Evolutionary conservation across 1,140 invertebrate species (phyloP).

Genomic region (Zaprionus inermis): DNA sequence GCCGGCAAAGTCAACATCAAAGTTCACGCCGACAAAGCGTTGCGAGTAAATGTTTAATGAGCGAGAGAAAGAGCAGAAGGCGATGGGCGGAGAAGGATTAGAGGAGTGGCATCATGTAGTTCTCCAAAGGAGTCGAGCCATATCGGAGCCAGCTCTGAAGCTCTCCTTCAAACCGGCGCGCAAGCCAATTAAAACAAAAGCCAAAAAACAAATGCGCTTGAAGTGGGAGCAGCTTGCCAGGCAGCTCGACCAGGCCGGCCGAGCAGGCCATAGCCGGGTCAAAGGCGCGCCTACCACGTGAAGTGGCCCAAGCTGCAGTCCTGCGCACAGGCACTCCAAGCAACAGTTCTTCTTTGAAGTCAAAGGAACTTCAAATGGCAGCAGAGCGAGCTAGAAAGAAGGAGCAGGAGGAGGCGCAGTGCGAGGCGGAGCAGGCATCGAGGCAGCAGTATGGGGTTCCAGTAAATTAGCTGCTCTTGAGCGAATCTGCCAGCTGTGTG

Average conservation of each 20-base stretch:
- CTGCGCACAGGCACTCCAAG: slow-evolving; percentile 63
- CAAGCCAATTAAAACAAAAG: slow-evolving; percentile 82
- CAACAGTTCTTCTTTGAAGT: slow-evolving; percentile 81
- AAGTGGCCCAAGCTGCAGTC: slow-evolving; percentile 46
- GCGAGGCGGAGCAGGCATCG: not conserved
- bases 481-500: slow-evolving; percentile 7
- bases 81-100: not conserved
- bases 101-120: slow-evolving; percentile 52
- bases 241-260: slow-evolving; percentile 18
- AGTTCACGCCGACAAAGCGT: slow-evolving; percentile 82
- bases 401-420: not conserved
- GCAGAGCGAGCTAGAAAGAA: not conserved
- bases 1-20: slow-evolving; percentile 75
- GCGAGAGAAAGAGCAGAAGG: slow-evolving; percentile 22
- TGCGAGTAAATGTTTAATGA: slow-evolving; percentile 81
- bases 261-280: slow-evolving; percentile 37
- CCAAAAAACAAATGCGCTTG: slow-evolving; percentile 81
- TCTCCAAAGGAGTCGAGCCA: slow-evolving; percentile 49
- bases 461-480: slow-evolving; percentile 75
- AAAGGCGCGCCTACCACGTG: slow-evolving; percentile 72
- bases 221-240: slow-evolving; percentile 31
- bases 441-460: slow-evolving; percentile 25
- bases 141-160: slow-evolving; percentile 41
- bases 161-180: slow-evolving; percentile 63
- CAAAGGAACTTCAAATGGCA: slow-evolving; percentile 60